These are phyloP conservation scores for Hydrolagus colliei DNA, from an alignment of 2,797 vertebrate species.

Conservation along the genomic window DNA sequence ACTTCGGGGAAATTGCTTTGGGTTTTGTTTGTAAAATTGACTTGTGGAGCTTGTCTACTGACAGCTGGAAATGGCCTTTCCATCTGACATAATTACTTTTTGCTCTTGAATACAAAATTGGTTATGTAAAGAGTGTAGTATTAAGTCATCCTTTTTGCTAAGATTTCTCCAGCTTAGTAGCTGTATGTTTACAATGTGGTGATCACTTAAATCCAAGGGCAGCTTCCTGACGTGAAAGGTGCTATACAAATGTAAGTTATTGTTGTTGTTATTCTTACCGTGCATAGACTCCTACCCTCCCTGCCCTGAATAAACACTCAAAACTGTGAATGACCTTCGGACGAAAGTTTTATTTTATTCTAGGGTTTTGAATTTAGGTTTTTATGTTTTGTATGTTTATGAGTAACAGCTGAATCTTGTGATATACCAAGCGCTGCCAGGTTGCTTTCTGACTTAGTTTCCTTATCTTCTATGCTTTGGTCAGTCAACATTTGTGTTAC, in stretches of 20 bases:
- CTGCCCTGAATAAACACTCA: neutral
- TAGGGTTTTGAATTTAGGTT: too few species aligned
- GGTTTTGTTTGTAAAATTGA: too few species aligned
- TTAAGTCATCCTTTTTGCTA: neutral
- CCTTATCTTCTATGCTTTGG: too few species aligned
- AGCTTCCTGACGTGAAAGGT: neutral
- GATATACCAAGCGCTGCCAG: too few species aligned
- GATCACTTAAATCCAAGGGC: neutral
- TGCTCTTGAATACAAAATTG: neutral
- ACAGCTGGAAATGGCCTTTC: neutral
- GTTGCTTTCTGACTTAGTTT: too few species aligned
- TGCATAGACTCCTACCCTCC: too few species aligned
- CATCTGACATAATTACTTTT: neutral
- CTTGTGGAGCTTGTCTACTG: neutral
- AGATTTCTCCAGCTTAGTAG: neutral
- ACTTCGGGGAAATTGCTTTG: neutral
- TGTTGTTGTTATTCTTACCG: too few species aligned
- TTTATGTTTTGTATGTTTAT: neutral
- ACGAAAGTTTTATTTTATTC: neutral
- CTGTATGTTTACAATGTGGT: neutral
- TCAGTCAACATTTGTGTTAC: too few species aligned
- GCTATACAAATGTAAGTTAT: too few species aligned
- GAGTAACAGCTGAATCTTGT: neutral
- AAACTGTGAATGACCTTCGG: neutral
- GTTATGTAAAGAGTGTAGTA: too few species aligned